Conservation (phyloP, 2,797 vertebrate species). For the Ceryle rudis region DNA sequence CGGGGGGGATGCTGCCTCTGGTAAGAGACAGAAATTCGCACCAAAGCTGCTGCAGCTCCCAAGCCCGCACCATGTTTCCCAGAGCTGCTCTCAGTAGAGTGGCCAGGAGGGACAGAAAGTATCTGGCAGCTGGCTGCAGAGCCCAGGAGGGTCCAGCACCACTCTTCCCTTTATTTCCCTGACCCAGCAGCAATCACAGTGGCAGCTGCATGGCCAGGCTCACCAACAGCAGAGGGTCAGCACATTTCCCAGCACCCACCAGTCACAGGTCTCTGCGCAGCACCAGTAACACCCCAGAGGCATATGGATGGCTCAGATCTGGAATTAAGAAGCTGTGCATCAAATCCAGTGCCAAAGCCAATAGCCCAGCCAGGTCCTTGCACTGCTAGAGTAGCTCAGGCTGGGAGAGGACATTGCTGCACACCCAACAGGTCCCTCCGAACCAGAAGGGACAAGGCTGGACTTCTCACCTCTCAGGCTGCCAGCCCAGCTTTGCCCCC, state of each 20-base stretch:
- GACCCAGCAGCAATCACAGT: rapidly evolving
- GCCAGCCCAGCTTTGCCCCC: background rate
- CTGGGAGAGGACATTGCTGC: background rate
- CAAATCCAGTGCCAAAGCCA: background rate
- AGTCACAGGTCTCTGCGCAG: background rate
- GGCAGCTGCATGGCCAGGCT: background rate
- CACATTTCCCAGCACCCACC: background rate
- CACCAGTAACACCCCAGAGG: rapidly evolving
- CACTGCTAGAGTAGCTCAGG: rapidly evolving
- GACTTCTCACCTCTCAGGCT: background rate
- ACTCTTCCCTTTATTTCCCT: background rate
- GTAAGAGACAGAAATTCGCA: background rate
- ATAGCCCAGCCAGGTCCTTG: rapidly evolving
- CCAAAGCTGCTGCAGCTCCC: rapidly evolving
- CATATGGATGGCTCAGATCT: rapidly evolving
- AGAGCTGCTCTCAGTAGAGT: rapidly evolving
- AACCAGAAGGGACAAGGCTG: background rate
- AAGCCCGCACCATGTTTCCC: background rate
- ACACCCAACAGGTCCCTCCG: rapidly evolving
- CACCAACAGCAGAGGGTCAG: background rate
- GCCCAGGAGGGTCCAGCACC: background rate
- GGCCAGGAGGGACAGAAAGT: background rate
- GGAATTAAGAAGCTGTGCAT: rapidly evolving
- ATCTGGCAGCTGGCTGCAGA: background rate
- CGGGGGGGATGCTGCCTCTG: rapidly evolving